phyloP scores from a whole-genome alignment of 2,797 vertebrate genomes.

The Sebastes nivosus region DNA sequence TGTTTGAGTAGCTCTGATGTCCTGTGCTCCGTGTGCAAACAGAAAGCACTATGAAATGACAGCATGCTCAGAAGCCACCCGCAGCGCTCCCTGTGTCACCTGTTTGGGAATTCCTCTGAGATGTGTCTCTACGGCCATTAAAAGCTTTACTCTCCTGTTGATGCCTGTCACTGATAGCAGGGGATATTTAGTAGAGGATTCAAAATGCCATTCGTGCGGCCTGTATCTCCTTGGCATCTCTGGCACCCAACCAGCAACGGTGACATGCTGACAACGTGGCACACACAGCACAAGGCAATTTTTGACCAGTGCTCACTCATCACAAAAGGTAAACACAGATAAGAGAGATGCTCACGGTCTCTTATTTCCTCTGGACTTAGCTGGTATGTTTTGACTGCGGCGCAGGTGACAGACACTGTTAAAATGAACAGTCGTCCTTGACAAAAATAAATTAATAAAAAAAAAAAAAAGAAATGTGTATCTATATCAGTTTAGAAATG shows the following conservation, averaged over 20 bases:
- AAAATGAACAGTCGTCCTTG: slow-evolving; percentile 9
- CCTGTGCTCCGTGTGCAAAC: slow-evolving; percentile 29
- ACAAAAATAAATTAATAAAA: not conserved
- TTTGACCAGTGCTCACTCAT: slow-evolving; percentile 58
- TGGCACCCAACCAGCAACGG: slow-evolving; percentile 45
- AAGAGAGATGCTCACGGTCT: slow-evolving; percentile 27
- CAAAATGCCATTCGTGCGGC: slow-evolving; percentile 56
- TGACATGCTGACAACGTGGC: slow-evolving; percentile 65
- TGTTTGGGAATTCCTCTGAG: slow-evolving; percentile 49
- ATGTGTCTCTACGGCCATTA: slow-evolving; percentile 56
- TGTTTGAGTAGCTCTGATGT: not conserved
- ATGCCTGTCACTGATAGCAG: slow-evolving; percentile 73
- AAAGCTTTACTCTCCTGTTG: slow-evolving; percentile 56
- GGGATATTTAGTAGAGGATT: slow-evolving; percentile 63
- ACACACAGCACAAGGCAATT: slow-evolving; percentile 43
- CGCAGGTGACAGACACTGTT: slow-evolving; percentile 3
- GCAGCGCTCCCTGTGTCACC: slow-evolving; percentile 39
- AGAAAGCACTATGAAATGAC: slow-evolving; percentile 27
- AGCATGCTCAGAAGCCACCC: slow-evolving; percentile 34
- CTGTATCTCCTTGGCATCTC: slow-evolving; percentile 61
- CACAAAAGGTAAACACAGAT: slow-evolving; percentile 65
- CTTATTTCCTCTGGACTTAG: slow-evolving; percentile 5
- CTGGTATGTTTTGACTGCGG: slow-evolving; percentile 7
- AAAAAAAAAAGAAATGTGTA: not conserved
- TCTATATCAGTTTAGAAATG: not conserved